Conservation (phyloP, 1,140 invertebrate genomes). For the Drosophila santomea region DNA sequence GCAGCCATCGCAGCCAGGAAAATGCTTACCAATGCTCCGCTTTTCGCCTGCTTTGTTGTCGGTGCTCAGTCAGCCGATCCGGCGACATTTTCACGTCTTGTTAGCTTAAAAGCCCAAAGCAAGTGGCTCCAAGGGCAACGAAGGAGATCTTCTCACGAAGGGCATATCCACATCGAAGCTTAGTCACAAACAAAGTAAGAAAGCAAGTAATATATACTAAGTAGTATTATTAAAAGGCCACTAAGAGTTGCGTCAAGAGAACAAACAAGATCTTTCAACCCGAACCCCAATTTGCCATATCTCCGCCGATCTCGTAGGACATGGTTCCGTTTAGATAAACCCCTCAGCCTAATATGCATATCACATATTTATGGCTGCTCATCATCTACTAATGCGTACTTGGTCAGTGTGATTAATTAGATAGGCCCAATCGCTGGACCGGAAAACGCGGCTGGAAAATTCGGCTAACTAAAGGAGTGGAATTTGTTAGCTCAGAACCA, state of each 20-base stretch:
- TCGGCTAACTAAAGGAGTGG: slow-evolving; percentile 46
- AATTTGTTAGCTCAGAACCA: slow-evolving; percentile 6
- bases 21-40: slow-evolving; percentile 36
- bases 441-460: slow-evolving; percentile 65
- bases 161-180: too few relatives aligned
- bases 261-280: background rate
- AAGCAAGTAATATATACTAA: too few relatives aligned
- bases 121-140: background rate
- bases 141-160: background rate
- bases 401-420: slow-evolving; percentile 70
- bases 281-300: slow-evolving; percentile 6
- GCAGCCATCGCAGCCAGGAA: slow-evolving; percentile 42
- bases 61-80: slow-evolving; percentile 48
- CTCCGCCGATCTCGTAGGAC: slow-evolving; percentile 39
- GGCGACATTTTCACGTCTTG: slow-evolving; percentile 72
- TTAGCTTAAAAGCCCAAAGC: slow-evolving; percentile 30
- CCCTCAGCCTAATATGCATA: slow-evolving; percentile 56
- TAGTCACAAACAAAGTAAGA: too few relatives aligned
- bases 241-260: too few relatives aligned
- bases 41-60: slow-evolving; percentile 23
- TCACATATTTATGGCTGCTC: slow-evolving; percentile 48
- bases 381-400: slow-evolving; percentile 45
- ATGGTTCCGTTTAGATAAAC: slow-evolving; percentile 41
- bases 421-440: slow-evolving; percentile 42
- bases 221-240: too few relatives aligned